Conservation (phyloP, 2,797 vertebrate genomes). For the Gallinago nigripennis region DNA sequence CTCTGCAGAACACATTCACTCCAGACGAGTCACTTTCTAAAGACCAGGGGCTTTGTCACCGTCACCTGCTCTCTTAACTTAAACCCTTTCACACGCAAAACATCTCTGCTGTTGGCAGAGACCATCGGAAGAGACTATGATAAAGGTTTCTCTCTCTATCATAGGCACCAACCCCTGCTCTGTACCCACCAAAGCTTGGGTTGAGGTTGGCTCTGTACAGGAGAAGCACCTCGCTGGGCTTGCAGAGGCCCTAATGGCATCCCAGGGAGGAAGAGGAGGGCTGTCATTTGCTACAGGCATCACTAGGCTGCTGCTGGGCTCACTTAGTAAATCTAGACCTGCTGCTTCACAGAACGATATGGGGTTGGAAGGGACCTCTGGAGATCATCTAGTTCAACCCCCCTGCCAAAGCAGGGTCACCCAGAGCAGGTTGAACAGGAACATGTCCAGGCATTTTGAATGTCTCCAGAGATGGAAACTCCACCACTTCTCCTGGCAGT, state of each 20-base stretch:
- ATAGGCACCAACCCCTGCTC: not conserved
- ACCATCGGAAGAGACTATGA: not conserved
- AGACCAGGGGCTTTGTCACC: not conserved
- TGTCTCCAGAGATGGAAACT: not conserved
- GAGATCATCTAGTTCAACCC: not conserved
- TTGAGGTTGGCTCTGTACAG: not conserved
- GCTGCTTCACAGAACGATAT: not conserved
- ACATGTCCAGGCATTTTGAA: not conserved
- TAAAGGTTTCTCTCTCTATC: not conserved
- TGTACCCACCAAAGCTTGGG: not conserved
- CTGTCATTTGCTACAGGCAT: not conserved
- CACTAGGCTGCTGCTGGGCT: not conserved
- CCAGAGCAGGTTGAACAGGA: not conserved
- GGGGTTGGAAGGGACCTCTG: not conserved
- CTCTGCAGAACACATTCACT: not conserved
- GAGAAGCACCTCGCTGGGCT: fast-evolving
- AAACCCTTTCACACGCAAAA: fast-evolving
- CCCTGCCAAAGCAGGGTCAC: not conserved
- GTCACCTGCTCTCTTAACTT: not conserved
- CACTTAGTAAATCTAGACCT: not conserved
- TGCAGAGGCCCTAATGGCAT: not conserved
- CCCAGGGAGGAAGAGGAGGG: not conserved
- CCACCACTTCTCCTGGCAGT: not conserved
- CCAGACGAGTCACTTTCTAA: fast-evolving
- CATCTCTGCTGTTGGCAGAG: not conserved